Evolutionary conservation across 2,888 invertebrate genomes (phyloP), one percentile per base, ranked within the genome.

Genomic region (Ganaspis brasiliensis): DNA sequence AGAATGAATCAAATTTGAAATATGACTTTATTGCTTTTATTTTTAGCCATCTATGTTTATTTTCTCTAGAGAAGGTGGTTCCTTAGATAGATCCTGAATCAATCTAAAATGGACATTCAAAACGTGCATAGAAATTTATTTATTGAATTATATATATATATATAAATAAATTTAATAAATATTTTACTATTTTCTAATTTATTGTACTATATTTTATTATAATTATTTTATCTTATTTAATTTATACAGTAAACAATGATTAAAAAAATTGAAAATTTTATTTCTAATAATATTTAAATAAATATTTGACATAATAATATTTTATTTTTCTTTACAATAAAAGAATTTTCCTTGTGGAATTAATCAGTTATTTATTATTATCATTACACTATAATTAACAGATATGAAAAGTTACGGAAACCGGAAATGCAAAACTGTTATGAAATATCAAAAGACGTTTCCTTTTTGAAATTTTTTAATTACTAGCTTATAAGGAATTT

Each of bases 31-130:
- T 45, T 12, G 45, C 21, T 3, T 21, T 21, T 67, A 67, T 67
- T 67, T 67, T 67, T 45, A 10, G 40, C 67, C n/a, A n/a, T 45
- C 24, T 67, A 21, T 24, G 26, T 45, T 67, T 67, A 59, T 59
- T 59, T 31, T 14, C 35, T 6, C 35, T 59, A 6, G 57, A 31
- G 12, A 26, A 26, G 26, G 31, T 57, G n/a, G 31, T 31, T 31
- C 31, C 31, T 31, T 31, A 31, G 31, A 31, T 45, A 26, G 2
- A 63, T 63, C 19, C 24, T 40, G n/a, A 24, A 21, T n/a, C 63
- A 52, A 16, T 19, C 9, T 19, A 9, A 16, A 52, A 52, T 52
- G 6, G 52, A 52, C 52, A 9, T 19, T 16, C 6, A 52, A 52
- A n/a, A 16, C 16, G 40, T 40, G 4, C 40, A 52, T 52, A 31